Conservation (phyloP, 92 coral and sea anemone genomes). For the Bergia sp. region DNA sequence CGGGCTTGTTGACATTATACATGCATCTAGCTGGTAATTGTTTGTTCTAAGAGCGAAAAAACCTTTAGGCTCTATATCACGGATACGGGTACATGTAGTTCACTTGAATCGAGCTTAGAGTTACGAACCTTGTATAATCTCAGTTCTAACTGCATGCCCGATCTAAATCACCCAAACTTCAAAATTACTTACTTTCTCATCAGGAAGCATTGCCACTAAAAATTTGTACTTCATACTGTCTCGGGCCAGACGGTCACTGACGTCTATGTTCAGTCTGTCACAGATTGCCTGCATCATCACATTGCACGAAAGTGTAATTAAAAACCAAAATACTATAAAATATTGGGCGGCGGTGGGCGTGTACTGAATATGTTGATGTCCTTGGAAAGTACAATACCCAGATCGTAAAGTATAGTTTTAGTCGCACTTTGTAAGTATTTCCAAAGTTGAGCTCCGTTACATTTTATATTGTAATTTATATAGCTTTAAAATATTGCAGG, state of each 20-base stretch:
- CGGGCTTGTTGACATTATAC: too few species aligned
- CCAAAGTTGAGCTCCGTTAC: too few species aligned
- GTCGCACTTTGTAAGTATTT: too few species aligned
- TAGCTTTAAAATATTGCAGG: too few species aligned
- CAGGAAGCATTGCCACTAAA: conserved; percentile 75
- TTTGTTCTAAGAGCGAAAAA: too few species aligned
- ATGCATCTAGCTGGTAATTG: too few species aligned
- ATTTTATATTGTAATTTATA: too few species aligned
- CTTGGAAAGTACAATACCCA: too few species aligned
- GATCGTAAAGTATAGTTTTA: too few species aligned
- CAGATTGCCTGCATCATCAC: conserved; percentile 77
- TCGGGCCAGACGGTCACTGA: conserved; percentile 83
- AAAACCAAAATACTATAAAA: neutral
- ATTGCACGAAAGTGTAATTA: neutral
- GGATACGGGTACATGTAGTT: too few species aligned
- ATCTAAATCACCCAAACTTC: neutral
- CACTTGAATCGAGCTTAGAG: neutral
- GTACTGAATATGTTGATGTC: too few species aligned
- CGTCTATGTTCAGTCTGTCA: conserved; percentile 80
- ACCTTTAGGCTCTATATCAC: too few species aligned
- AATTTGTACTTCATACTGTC: conserved; percentile 88
- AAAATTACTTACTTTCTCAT: conserved; percentile 63
- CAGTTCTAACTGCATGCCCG: neutral
- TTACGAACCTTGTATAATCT: neutral
- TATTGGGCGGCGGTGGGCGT: neutral